A percentile compares a stretch with the other conserved stretches of the same genome.
phyloP scores from a whole-genome alignment of 2,888 invertebrate species.

The Pyrochroa serraticornis region DNA sequence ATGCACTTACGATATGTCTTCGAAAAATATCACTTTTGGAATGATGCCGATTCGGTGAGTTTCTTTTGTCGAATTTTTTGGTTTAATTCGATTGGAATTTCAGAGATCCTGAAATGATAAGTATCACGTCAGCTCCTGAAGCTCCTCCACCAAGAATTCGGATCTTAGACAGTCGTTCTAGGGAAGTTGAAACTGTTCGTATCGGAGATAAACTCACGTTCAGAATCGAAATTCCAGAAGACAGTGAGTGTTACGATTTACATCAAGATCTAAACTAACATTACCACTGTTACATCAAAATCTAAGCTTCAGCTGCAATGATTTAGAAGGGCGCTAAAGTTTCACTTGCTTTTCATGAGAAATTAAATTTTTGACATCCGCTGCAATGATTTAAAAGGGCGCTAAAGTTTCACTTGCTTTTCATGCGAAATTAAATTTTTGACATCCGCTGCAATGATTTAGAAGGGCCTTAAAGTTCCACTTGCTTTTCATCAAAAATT shows the following conservation, averaged over 20 bases:
- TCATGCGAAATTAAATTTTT: too few species aligned
- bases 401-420: too few species aligned
- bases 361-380: too few species aligned
- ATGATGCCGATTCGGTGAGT: conserved; percentile 91
- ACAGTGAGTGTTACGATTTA: conserved; percentile 70
- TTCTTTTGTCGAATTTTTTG: conserved; percentile 36
- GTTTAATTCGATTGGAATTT: background rate
- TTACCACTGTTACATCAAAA: too few species aligned
- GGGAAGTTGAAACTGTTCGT: conserved; percentile 92
- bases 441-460: too few species aligned
- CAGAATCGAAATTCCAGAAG: conserved; percentile 95
- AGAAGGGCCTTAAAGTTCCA: too few species aligned
- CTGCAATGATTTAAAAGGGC: too few species aligned
- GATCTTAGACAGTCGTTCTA: conserved; percentile 82
- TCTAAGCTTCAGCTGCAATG: too few species aligned
- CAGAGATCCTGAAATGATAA: conserved; percentile 94
- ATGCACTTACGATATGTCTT: conserved; percentile 95
- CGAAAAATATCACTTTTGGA: conserved; percentile 95
- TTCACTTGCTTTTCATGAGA: too few species aligned
- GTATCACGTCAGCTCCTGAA: conserved; percentile 93
- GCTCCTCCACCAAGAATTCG: conserved; percentile 93
- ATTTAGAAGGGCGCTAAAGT: too few species aligned
- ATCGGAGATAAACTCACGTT: conserved; percentile 94
- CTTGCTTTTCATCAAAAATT: too few species aligned
- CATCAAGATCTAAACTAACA: too few species aligned